Evolutionary conservation across 2,888 invertebrate genomes (phyloP), one percentile per base, ranked within the genome.

Genomic region (Dendrolimus pini): DNA sequence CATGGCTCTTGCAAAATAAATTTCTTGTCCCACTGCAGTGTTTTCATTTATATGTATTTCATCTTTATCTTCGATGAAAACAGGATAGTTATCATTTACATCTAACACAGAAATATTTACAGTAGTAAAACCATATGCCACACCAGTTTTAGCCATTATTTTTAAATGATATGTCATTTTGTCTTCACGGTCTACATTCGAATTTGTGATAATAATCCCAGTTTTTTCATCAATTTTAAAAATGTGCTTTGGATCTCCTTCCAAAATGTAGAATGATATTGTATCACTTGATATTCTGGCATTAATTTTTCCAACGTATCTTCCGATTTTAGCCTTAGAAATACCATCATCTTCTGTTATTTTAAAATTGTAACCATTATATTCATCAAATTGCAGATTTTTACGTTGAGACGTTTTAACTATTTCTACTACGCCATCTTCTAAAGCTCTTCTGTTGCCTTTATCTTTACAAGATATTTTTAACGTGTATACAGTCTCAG

Each of bases 21-120:
- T 95, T 85, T 98, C 97, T 82, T 97, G 97, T 0, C 98, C 98
- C 52, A 98, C 96, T 18, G 98, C 98, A 68, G 96, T 95, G 79
- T 98, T 97, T 89, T 98, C 98, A 13, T 94, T 93, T 60, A 98
- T 91, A 62, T 92, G 92, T 55, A 97, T 94, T 80, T 96, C 95
- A 75, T 96, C 96, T 71, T 94, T 94, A 64, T 95, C 95, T 71
- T 94, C 93, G 30, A 94, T 92, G 80, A 97, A 97, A 62, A 93
- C 91, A 6, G 99, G 99, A 59, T 95, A 93, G 80, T 98, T 98
- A 82, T 99, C 98, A 83, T 99, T 99, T 7, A 97, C 91, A 85
- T 99, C 98, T 53, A 94, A 83, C 7, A 99, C 92, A 1, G 94
- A 94, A 65, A 99, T 93, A 74, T 95, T 96, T 0, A 97, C 97